Percentiles rank a stretch among this genome's conserved stretches.
These are phyloP conservation scores for Heliconius hewitsoni DNA, from an alignment of 1,140 invertebrate species.

Conservation along the genomic window DNA sequence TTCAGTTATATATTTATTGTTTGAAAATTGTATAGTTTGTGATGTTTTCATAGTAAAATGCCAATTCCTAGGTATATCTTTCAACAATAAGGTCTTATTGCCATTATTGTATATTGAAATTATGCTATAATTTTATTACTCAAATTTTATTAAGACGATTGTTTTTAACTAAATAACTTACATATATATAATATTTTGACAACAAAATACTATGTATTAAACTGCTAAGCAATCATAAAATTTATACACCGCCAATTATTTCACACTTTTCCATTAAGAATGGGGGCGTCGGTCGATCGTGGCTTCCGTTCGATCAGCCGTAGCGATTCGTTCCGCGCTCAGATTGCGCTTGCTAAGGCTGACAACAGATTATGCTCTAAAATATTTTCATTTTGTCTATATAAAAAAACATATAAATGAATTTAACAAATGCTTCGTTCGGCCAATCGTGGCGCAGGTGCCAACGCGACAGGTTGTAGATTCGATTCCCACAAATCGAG, in stretches of 20 bases:
- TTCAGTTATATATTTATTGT: no score
- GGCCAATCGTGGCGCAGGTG: no score
- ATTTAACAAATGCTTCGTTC: not conserved
- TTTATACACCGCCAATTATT: constrained; percentile 43
- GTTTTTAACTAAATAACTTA: not conserved
- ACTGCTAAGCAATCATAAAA: constrained; percentile 7
- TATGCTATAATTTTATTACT: no score
- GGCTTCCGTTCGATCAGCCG: constrained; percentile 48
- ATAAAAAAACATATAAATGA: no score
- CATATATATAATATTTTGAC: not conserved
- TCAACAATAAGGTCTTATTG: no score
- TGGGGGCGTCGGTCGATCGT: constrained; percentile 49
- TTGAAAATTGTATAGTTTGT: no score
- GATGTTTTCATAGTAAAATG: no score
- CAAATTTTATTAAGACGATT: not conserved
- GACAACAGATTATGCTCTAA: not conserved
- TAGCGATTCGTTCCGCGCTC: constrained; percentile 47
- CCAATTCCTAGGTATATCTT: no score
- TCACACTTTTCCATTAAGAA: constrained; percentile 58
- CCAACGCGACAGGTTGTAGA: no score
- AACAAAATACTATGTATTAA: constrained; percentile 3
- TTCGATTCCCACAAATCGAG: no score
- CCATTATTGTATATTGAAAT: no score
- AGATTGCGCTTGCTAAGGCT: constrained; percentile 27
- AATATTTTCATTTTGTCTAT: no score